Evolutionary conservation across 1,140 invertebrate species (phyloP).

Genomic region (Grapholita molesta): DNA sequence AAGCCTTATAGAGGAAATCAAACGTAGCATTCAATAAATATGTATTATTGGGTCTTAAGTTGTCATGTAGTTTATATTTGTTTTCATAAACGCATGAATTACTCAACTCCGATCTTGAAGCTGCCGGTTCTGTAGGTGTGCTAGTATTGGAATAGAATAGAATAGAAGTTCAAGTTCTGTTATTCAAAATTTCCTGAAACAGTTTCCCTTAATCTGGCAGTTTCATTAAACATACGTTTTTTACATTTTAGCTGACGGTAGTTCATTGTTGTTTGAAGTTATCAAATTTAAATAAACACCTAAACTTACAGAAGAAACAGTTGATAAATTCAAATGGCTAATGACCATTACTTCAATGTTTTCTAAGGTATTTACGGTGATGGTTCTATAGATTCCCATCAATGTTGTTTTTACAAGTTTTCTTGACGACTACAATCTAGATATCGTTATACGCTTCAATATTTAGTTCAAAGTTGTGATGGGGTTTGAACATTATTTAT

Average conservation of each 20-base stretch:
- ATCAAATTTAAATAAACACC: constrained; percentile 52
- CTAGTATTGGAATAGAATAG: too few relatives aligned
- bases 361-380: constrained; percentile 46
- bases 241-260: not conserved
- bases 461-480: constrained; percentile 60
- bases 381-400: constrained; percentile 51
- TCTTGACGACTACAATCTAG: constrained; percentile 25
- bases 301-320: not conserved
- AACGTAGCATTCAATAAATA: not conserved
- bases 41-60: constrained; percentile 2
- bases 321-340: constrained; percentile 15
- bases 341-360: not conserved
- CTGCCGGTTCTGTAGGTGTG: not conserved
- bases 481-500: constrained; percentile 73
- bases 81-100: constrained; percentile 5
- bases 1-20: not conserved
- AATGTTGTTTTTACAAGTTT: constrained; percentile 22
- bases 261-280: constrained; percentile 45
- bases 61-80: constrained; percentile 7
- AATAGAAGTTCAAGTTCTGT: constrained; percentile 3
- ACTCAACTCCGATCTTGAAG: not conserved
- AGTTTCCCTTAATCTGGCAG: constrained; percentile 22
- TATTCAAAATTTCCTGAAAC: constrained; percentile 13
- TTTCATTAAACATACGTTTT: constrained; percentile 24
- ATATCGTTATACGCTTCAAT: constrained; percentile 37